These are phyloP conservation scores for Leptopterna dolabrata DNA, from an alignment of 2,888 invertebrate species.

Conservation along the genomic window DNA sequence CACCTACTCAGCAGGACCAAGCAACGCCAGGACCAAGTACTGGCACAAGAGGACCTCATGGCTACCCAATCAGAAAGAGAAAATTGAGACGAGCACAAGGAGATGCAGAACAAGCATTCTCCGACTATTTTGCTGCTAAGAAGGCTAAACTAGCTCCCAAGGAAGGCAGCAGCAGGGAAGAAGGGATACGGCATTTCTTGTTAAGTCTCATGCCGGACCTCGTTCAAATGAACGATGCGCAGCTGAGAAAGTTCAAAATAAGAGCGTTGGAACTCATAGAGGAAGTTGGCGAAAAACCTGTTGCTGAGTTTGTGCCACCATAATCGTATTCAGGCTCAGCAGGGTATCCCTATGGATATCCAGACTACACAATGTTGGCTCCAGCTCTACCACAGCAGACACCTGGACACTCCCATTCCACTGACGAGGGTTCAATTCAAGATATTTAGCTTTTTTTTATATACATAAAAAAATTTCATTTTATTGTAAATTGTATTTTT, in stretches of 20 bases:
- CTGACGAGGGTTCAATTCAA: neutral
- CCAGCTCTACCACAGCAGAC: neutral
- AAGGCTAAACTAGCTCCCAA: neutral
- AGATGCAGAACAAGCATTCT: neutral
- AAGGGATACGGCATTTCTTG: neutral
- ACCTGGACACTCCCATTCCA: neutral
- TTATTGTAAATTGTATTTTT: too few species aligned
- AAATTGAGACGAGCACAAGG: neutral
- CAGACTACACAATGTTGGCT: neutral
- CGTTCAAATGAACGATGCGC: neutral
- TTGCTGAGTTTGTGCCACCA: neutral
- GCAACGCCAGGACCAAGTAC: neutral
- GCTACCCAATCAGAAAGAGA: neutral
- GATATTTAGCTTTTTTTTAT: too few species aligned
- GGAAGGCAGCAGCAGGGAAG: neutral
- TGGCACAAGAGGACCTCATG: neutral
- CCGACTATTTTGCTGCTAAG: neutral
- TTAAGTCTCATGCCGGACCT: neutral
- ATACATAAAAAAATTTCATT: too few species aligned
- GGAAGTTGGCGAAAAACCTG: neutral
- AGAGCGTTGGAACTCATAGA: neutral
- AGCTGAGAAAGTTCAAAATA: slow-evolving; percentile 24
- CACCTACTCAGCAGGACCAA: neutral
- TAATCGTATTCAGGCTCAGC: neutral
- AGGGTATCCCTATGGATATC: too few species aligned